A percentile compares a stretch with the other conserved stretches of the same genome.
Evolutionary conservation across 1,140 invertebrate genomes (phyloP).

Genomic region (Anadara kagoshimensis): DNA sequence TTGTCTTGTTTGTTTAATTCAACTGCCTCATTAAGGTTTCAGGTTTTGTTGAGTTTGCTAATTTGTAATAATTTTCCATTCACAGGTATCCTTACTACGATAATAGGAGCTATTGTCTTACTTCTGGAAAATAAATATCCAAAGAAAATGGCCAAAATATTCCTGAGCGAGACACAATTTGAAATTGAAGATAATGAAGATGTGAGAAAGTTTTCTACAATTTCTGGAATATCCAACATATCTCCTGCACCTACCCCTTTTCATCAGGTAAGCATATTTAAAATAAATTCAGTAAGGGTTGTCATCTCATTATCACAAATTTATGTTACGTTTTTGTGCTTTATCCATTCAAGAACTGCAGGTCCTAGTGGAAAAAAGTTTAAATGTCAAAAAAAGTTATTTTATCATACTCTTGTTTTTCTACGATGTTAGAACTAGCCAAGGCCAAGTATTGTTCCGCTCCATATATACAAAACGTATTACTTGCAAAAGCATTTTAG

Average conservation of each 20-base stretch:
- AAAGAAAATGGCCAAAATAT: constrained; percentile 14
- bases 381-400: too few relatives aligned
- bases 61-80: neutral
- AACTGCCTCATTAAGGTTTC: too few relatives aligned
- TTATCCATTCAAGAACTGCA: too few relatives aligned
- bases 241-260: neutral
- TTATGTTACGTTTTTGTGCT: neutral
- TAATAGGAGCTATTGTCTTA: constrained; percentile 12
- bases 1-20: too few relatives aligned
- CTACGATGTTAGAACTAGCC: too few relatives aligned
- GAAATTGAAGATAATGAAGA: constrained; percentile 14
- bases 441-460: too few relatives aligned
- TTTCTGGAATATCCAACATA: neutral
- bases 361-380: too few relatives aligned
- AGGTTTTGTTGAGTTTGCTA: too few relatives aligned
- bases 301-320: neutral
- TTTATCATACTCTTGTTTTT: too few relatives aligned
- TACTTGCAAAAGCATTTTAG: too few relatives aligned
- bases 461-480: too few relatives aligned
- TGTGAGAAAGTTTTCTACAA: neutral
- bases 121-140: constrained; percentile 17
- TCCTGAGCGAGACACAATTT: constrained; percentile 27
- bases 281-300: neutral
- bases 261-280: neutral
- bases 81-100: constrained; percentile 19